Evolutionary conservation across 2,797 vertebrate species (phyloP), one percentile per base, ranked within the genome.

Genomic region (Eurystomus glaucurus): DNA sequence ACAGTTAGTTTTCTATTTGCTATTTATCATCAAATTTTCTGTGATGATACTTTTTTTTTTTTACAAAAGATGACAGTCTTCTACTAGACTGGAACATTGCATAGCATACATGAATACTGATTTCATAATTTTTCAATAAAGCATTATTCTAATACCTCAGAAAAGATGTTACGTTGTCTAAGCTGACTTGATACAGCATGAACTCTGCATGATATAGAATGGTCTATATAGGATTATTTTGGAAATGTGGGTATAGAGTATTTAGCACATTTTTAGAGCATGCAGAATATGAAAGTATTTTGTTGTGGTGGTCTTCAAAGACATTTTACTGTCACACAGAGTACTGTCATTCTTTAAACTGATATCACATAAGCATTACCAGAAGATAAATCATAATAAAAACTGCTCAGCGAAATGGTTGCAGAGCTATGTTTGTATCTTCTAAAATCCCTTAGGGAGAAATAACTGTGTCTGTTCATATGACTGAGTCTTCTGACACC

Each of bases 311-410:
- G 54, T 35, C 19, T 76, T 85, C 45, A 75, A 90, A 85, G 65
- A 31, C 8, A 61, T 65, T 88, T 93, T 86, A 69, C 14, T 85
- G 62, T 50, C 70, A 65, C 31, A 69, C 11, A 84, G 50, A 71
- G 19, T 50, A 64, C 31, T 77, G 57, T 71, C 60, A 43, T 88
- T 78, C 16, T 90, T 91, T 76, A 84, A 93, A 75, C 18, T 65
- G n/a, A 9, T 46, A 57, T 54, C 41, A 57, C 46, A 77, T 51
- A 57, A 85, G 43, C 76, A 65, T 91, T 87, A 84, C 41, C 48
- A 81, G 70, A 83, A 77, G 19, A 94, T 77, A 88, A 90, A 94
- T 90, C 76, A 61, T 75, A 46, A 61, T 80, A 88, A 74, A 86
- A 90, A n/a, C 17, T 50, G 33, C 48, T 72, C 33, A 46, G 72